phyloP scores from a whole-genome alignment of 2,113 vertebrate genomes.

The Dicrurus megarhynchus region DNA sequence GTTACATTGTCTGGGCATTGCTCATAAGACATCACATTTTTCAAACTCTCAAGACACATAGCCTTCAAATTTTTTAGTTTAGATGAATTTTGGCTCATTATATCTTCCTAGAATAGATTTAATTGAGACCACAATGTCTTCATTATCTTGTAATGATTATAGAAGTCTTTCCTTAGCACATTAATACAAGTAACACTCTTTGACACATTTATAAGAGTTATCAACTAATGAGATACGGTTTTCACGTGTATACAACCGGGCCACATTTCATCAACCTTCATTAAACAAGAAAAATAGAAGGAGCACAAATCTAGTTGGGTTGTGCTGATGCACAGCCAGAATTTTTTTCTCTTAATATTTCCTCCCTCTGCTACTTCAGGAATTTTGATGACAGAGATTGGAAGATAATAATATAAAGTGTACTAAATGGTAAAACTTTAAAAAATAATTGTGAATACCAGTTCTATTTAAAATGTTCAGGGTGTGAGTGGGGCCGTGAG shows the following conservation, averaged over 20 bases:
- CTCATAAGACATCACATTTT: background rate
- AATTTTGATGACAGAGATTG: background rate
- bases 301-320: background rate
- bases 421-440: background rate
- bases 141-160: constrained; percentile 13
- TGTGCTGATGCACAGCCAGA: background rate
- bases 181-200: background rate
- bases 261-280: background rate
- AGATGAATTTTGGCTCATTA: constrained; percentile 9
- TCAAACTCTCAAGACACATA: background rate
- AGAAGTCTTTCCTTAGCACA: background rate
- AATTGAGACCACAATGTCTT: background rate
- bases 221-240: background rate
- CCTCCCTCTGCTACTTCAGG: background rate
- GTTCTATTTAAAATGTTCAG: background rate
- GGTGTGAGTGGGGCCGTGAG: background rate
- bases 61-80: constrained; percentile 2
- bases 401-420: background rate
- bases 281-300: background rate
- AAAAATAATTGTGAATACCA: background rate
- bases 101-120: constrained; percentile 15
- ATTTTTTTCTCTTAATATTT: background rate
- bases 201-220: background rate
- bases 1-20: background rate
- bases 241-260: background rate